Evolutionary conservation across 2,888 invertebrate genomes (phyloP), one percentile per base, ranked within the genome.

Genomic region (Mechanitis mazaeus): DNA sequence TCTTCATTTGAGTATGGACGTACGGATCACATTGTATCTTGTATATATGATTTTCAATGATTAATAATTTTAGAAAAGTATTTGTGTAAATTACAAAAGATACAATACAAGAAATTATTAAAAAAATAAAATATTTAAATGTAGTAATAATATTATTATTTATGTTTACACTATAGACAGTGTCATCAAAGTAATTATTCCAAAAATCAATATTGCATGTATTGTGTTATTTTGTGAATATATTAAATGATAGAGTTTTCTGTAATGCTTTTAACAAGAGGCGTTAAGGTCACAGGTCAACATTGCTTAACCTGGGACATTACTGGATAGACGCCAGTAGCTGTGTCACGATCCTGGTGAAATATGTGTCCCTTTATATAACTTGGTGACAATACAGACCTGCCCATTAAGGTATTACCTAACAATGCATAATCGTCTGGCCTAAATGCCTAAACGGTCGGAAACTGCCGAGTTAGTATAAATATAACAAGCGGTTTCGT

Each of bases 371-470:
- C 65, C 60, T 64, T 66, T 66, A 64, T 60, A 61, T 66, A 66
- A 66, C 60, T 42, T 60, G 59, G 66, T 64, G 67, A 67, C 67
- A 65, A 68, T 67, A 65, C 55, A 46, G 61, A 67, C 61, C 64
- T 55, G 59, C 61, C 56, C 67, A 71, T 71, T 69, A 71, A 56
- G 64, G 55, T 59, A 59, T 70, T 69, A 66, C 69, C 68, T 68
- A 68, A 71, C 75, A 72, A 74, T 71, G 65, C 71, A 66, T 68
- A 67, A 68, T 70, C 66, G 63, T 68, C 68, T 69, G 73, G 63
- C 72, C 72, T 67, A 68, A 67, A 69, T 65, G 67, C 61, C 59
- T 61, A 65, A 65, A 66, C 63, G 56, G 57, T 64, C 54, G 60
- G 61, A 66, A 64, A 66, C 64, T 33, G 58, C 58, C 45, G 35